A percentile compares a stretch with the other conserved stretches of the same genome.
phyloP scores from a whole-genome alignment of 2,113 vertebrate species.

The Pseudolaguvia tuberculata region DNA sequence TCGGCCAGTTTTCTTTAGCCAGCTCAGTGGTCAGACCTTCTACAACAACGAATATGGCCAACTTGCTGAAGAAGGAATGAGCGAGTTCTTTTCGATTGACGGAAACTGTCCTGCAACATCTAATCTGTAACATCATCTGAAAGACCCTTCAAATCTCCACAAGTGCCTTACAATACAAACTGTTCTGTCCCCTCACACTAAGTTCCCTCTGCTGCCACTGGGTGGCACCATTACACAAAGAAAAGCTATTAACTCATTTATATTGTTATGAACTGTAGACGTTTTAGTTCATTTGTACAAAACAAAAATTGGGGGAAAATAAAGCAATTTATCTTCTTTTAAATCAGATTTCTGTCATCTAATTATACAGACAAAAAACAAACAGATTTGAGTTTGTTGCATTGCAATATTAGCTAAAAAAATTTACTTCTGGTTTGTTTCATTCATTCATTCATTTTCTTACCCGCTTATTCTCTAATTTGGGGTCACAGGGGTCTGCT shows the following conservation, averaged over 20 bases:
- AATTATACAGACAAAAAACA: no score
- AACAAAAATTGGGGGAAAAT: conserved; percentile 57
- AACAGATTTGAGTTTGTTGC: no score
- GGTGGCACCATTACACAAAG: conserved; percentile 66
- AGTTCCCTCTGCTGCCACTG: conserved; percentile 66
- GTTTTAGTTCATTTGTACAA: conserved; percentile 65
- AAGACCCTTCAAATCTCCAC: not conserved
- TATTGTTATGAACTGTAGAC: conserved; percentile 65
- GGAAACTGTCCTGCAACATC: conserved; percentile 57
- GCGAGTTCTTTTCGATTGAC: conserved; percentile 67
- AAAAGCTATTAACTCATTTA: conserved; percentile 62
- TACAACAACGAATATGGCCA: conserved; percentile 94
- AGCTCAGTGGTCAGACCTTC: conserved; percentile 85
- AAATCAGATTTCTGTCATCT: no score
- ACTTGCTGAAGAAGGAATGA: conserved; percentile 73
- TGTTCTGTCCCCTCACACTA: conserved; percentile 44
- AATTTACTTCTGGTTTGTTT: no score
- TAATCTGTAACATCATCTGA: conserved; percentile 58
- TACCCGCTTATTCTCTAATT: no score
- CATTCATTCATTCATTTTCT: no score
- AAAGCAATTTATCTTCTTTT: conserved; percentile 62
- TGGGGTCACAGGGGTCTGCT: no score
- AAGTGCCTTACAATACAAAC: conserved; percentile 53
- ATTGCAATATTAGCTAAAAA: no score
- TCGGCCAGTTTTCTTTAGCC: conserved; percentile 65